phyloP scores from a whole-genome alignment of 2,888 invertebrate genomes.

The Scrobipalpa atriplicella region DNA sequence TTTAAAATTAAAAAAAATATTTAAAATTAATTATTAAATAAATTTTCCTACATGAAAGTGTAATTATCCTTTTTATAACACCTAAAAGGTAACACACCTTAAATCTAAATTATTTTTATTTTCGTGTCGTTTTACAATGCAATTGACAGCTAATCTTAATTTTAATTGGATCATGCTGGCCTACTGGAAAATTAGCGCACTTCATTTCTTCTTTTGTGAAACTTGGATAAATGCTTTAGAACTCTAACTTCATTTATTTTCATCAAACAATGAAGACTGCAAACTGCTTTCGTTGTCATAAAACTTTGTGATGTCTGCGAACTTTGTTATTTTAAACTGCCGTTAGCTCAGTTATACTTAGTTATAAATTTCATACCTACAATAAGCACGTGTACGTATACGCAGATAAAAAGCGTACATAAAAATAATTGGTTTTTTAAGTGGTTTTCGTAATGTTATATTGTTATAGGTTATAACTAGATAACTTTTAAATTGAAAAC shows the following conservation, averaged over 20 bases:
- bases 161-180: neutral
- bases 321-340: neutral
- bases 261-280: constrained; percentile 1
- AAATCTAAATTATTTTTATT: neutral
- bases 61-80: no score
- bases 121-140: neutral
- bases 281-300: neutral
- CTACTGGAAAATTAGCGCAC: neutral
- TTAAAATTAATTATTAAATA: no score
- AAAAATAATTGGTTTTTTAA: no score
- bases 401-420: no score
- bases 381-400: neutral
- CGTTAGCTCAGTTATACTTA: neutral
- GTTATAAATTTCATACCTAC: neutral
- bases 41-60: no score
- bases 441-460: no score
- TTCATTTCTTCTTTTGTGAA: neutral
- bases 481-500: no score
- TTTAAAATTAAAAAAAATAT: no score
- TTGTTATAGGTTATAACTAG: no score
- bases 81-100: no score
- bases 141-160: neutral
- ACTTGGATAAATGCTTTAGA: neutral
- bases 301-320: neutral
- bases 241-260: neutral